phyloP scores from a whole-genome alignment of 2,888 invertebrate genomes.

The Augiades crinisus region DNA sequence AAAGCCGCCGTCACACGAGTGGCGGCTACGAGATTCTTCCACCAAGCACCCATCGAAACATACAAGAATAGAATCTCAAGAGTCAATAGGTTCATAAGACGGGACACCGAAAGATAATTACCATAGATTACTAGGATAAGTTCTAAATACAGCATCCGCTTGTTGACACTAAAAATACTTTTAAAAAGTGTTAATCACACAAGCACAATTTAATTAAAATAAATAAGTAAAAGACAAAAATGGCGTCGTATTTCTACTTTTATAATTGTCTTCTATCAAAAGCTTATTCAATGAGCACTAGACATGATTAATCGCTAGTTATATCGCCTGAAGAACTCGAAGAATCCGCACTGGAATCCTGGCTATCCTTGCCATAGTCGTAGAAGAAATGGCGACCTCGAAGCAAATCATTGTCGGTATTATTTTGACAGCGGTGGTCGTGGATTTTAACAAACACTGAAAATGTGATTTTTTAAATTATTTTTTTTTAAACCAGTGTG shows the following conservation, averaged over 20 bases:
- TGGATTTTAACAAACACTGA: conserved; percentile 46
- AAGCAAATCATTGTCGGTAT: conserved; percentile 25
- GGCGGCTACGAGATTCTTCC: conserved; percentile 56
- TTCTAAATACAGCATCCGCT: conserved; percentile 12
- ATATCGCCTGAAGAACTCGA: too few species aligned
- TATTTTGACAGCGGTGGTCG: conserved; percentile 51
- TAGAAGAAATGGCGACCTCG: conserved; percentile 66
- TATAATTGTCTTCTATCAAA: too few species aligned
- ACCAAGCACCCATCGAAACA: conserved; percentile 61
- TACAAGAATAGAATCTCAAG: conserved; percentile 67
- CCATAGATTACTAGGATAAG: conserved; percentile 19
- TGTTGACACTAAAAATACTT: conserved; percentile 4
- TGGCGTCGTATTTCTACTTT: too few species aligned
- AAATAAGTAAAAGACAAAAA: too few species aligned
- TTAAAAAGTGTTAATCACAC: too few species aligned
- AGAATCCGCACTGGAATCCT: conserved; percentile 37
- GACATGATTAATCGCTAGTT: too few species aligned
- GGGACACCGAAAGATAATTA: conserved; percentile 71
- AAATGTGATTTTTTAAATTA: too few species aligned
- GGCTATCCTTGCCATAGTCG: conserved; percentile 53
- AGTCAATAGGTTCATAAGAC: conserved; percentile 63
- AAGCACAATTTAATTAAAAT: too few species aligned
- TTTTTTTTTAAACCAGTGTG: too few species aligned
- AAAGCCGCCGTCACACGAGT: conserved; percentile 68
- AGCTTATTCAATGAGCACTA: too few species aligned